Conservation (phyloP, 1,140 invertebrate species). For the Sarcophaga peregrina region DNA sequence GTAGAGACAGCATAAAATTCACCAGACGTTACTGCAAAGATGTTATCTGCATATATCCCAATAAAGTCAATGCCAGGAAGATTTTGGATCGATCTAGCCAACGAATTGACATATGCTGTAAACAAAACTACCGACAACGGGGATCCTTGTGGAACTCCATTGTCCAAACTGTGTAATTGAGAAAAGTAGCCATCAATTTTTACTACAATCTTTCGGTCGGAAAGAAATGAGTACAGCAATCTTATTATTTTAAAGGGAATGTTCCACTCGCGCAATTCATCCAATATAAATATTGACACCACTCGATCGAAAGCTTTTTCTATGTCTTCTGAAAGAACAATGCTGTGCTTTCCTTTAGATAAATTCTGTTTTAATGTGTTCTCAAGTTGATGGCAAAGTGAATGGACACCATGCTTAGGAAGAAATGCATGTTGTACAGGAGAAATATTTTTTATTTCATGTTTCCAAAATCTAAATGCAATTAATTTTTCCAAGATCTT, state of each 20-base stretch:
- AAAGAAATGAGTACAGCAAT: neutral
- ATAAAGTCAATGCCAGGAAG: neutral
- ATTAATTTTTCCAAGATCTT: slow-evolving; percentile 3
- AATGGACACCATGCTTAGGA: neutral
- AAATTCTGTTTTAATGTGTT: neutral
- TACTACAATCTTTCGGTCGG: neutral
- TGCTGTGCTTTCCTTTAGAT: neutral
- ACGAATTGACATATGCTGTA: neutral
- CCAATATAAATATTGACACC: neutral
- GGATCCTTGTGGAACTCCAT: neutral
- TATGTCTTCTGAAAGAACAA: neutral
- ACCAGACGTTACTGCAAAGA: neutral
- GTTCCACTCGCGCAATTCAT: neutral
- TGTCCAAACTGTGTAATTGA: neutral
- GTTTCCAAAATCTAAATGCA: neutral
- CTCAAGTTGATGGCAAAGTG: neutral
- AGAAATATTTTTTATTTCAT: neutral
- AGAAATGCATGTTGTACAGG: neutral
- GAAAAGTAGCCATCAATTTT: slow-evolving; percentile 7
- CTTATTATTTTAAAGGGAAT: neutral
- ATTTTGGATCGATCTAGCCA: neutral
- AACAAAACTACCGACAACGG: neutral
- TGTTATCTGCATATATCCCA: slow-evolving; percentile 16
- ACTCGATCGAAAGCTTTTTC: slow-evolving; percentile 25
- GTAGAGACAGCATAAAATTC: neutral